Base-by-base conservation (phyloP, 2,113 vertebrate species). In the Phoenicopterus ruber region DNA sequence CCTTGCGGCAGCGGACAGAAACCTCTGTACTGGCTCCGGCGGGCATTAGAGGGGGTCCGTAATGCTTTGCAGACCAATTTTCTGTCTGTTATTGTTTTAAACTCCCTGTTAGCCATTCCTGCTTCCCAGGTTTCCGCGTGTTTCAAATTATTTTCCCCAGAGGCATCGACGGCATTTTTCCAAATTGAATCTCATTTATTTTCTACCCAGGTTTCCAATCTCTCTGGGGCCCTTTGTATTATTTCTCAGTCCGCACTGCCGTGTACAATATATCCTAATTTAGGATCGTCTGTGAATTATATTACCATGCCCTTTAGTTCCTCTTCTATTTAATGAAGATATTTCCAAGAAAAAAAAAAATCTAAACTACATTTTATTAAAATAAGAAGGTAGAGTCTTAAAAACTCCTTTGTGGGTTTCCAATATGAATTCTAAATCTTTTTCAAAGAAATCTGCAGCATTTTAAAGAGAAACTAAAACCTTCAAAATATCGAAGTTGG, bases 171-270 rank as follows among this genome's bases (percentile, higher is more conserved):
- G 84, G 94, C 94, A 67, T 97, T 97, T 97, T 97, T 97, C 93
- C 97, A 97, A 97, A 97, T 97, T 97, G 97, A 96, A 97, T 97
- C 95, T 97, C 97, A 96, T 97, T 97, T 97, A 97, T 97, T 97
- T 97, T 97, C 97, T 96, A 73, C 97, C 93, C 95, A 96, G 96
- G 97, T 97, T 96, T 96, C 95, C 93, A 94, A 81, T 95, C 95
- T 97, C 94, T 97, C 96, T 90, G 93, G 86, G 93, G 96, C 95
- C 94, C 89, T 97, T 94, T 94, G 96, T 97, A 94, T 97, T 95
- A 96, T 94, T 97, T 93, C 93, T 94, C 91, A 58, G 94, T 89
- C 96, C 78, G 4, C 74, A 17, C 87, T 81, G 94, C 93, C 89
- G 9, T 83, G 88, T 95, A 97, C 95, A 90, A 88, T 97, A 96